Percentiles rank a stretch among this genome's conserved stretches.
Evolutionary conservation across 2,888 invertebrate species (phyloP).

Genomic region (Conomelus anceps): DNA sequence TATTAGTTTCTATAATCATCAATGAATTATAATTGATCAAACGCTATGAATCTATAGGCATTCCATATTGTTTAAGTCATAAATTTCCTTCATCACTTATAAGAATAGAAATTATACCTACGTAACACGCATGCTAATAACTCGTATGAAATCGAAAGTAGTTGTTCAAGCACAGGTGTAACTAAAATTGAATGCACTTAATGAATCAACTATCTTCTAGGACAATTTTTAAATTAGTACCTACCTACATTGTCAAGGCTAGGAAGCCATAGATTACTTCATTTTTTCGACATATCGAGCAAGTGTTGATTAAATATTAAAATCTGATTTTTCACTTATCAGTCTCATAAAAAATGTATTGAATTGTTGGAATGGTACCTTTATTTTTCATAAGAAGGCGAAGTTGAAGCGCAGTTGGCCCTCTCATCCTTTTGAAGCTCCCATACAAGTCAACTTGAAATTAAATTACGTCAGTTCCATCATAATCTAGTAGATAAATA

Average conservation of each 20-base stretch:
- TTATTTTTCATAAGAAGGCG: too few species aligned
- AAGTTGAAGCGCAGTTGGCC: too few species aligned
- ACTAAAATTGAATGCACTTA: background rate
- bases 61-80: too few species aligned
- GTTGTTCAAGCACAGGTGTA: background rate
- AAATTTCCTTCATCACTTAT: too few species aligned
- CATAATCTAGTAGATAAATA: too few species aligned
- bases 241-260: background rate
- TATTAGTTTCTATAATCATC: too few species aligned
- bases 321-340: background rate
- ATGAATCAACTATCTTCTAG: background rate
- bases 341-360: background rate
- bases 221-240: background rate
- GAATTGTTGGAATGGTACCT: background rate
- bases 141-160: background rate
- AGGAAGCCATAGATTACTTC: background rate
- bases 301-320: background rate
- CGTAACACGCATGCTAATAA: background rate
- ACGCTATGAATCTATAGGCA: too few species aligned
- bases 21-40: too few species aligned
- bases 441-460: too few species aligned
- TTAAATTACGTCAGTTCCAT: too few species aligned
- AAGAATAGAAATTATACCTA: too few species aligned
- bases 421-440: too few species aligned
- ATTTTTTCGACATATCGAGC: background rate